These are phyloP conservation scores for Euglossa dilemma DNA, from an alignment of 1,140 invertebrate genomes.

Conservation along the genomic window DNA sequence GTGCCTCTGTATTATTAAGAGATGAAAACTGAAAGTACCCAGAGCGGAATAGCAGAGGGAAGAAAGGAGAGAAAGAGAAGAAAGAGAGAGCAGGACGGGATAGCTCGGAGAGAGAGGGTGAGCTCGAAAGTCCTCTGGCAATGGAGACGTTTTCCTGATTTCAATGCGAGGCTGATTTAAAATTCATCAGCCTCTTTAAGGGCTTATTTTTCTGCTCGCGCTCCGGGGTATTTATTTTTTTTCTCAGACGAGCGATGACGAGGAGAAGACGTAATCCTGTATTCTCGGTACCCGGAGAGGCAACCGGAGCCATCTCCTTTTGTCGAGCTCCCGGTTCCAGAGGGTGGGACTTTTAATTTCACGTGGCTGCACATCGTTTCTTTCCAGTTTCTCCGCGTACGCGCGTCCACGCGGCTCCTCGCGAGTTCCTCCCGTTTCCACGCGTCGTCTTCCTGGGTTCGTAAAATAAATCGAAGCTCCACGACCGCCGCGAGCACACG, in stretches of 20 bases:
- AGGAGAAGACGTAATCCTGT: slow-evolving; percentile 66
- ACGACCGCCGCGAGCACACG: neutral
- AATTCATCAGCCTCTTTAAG: slow-evolving; percentile 83
- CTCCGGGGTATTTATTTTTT: slow-evolving; percentile 80
- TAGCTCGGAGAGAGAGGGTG: slow-evolving; percentile 27
- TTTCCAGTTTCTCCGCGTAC: neutral
- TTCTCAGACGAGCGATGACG: slow-evolving; percentile 56
- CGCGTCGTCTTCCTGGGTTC: neutral
- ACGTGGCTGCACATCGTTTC: slow-evolving; percentile 38
- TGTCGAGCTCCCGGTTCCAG: slow-evolving; percentile 27
- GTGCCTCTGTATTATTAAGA: slow-evolving; percentile 81
- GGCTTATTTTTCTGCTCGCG: slow-evolving; percentile 81
- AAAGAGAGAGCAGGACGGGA: slow-evolving; percentile 23
- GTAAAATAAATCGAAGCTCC: slow-evolving; percentile 42
- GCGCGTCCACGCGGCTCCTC: neutral
- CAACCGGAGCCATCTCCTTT: slow-evolving; percentile 52
- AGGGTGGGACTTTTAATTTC: slow-evolving; percentile 63
- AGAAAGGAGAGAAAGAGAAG: slow-evolving; percentile 6
- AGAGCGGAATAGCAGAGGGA: neutral
- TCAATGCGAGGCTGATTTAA: slow-evolving; percentile 81
- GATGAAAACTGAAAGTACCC: slow-evolving; percentile 76
- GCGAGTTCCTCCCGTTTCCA: too few species aligned
- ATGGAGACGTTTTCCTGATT: slow-evolving; percentile 79
- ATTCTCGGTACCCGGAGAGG: slow-evolving; percentile 54
- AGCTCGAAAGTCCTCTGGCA: slow-evolving; percentile 77